Percentiles rank a stretch among this genome's conserved stretches.
These are phyloP conservation scores for Peribatodes rhomboidaria DNA, from an alignment of 2,888 invertebrate species.

Conservation along the genomic window DNA sequence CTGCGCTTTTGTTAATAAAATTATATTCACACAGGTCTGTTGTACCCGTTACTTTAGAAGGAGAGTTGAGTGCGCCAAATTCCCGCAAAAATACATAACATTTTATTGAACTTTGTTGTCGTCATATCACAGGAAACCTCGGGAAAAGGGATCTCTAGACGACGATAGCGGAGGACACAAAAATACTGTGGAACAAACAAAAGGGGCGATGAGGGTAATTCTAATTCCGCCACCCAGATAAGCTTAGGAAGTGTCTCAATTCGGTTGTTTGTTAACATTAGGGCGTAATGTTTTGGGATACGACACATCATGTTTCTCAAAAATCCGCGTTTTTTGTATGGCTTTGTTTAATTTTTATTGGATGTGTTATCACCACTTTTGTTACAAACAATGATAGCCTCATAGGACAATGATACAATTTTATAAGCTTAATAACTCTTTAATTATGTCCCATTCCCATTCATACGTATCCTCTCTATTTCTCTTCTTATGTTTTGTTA, in stretches of 20 bases:
- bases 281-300: conserved; percentile 27
- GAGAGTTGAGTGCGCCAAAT: conserved; percentile 37
- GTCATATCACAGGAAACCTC: conserved; percentile 65
- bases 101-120: conserved; percentile 70
- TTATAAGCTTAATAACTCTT: too few species aligned
- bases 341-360: conserved; percentile 3
- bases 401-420: too few species aligned
- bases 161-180: conserved; percentile 67
- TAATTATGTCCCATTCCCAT: too few species aligned
- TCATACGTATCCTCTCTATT: too few species aligned
- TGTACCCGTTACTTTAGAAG: conserved; percentile 34
- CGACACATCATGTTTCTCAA: conserved; percentile 31
- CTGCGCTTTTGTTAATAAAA: not conserved
- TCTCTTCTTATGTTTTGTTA: too few species aligned
- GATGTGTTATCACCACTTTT: not conserved
- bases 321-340: conserved; percentile 9
- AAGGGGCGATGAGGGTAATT: conserved; percentile 45
- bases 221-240: conserved; percentile 44
- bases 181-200: conserved; percentile 65
- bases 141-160: conserved; percentile 66
- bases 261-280: conserved; percentile 34
- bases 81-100: conserved; percentile 64
- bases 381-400: not conserved
- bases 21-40: not conserved
- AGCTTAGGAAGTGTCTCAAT: conserved; percentile 41